A percentile compares a stretch with the other conserved stretches of the same genome.
phyloP scores from a whole-genome alignment of 2,888 invertebrate genomes.

The Gerris lacustris region DNA sequence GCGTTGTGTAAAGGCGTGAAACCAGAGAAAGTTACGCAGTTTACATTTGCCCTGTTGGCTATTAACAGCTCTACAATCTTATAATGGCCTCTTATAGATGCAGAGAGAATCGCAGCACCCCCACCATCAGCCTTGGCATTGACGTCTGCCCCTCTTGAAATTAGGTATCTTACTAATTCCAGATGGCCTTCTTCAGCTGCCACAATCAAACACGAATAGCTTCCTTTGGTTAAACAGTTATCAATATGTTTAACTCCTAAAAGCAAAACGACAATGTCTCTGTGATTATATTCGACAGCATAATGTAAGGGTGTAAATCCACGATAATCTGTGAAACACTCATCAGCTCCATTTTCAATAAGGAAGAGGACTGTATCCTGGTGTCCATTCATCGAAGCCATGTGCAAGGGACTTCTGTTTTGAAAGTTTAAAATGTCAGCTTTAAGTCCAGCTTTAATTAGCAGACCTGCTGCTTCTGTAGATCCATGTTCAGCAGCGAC shows the following conservation, averaged over 20 bases:
- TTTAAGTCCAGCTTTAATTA: slow-evolving; percentile 22
- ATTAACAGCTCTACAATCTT: slow-evolving; percentile 25
- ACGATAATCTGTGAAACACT: neutral
- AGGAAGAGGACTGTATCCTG: slow-evolving; percentile 7
- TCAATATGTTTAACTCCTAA: slow-evolving; percentile 8
- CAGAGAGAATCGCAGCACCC: slow-evolving; percentile 22
- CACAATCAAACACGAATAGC: neutral
- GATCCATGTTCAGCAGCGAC: neutral
- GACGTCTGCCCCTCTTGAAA: slow-evolving; percentile 21
- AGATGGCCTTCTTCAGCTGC: neutral
- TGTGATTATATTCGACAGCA: slow-evolving; percentile 15
- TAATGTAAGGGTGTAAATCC: slow-evolving; percentile 16
- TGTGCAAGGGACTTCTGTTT: slow-evolving; percentile 23
- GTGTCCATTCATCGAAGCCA: slow-evolving; percentile 15
- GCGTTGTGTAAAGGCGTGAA: slow-evolving; percentile 24
- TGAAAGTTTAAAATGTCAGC: slow-evolving; percentile 21
- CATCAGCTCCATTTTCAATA: neutral
- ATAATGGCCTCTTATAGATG: slow-evolving; percentile 19
- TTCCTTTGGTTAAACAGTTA: neutral
- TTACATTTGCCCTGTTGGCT: slow-evolving; percentile 23
- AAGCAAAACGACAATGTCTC: slow-evolving; percentile 12
- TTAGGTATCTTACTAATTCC: neutral
- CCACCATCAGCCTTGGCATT: slow-evolving; percentile 18
- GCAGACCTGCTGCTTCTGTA: neutral
- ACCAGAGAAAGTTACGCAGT: slow-evolving; percentile 11